A percentile compares a stretch with the other conserved stretches of the same genome.
These are phyloP conservation scores for Zapornia atra DNA, from an alignment of 2,113 vertebrate species.

Conservation along the genomic window DNA sequence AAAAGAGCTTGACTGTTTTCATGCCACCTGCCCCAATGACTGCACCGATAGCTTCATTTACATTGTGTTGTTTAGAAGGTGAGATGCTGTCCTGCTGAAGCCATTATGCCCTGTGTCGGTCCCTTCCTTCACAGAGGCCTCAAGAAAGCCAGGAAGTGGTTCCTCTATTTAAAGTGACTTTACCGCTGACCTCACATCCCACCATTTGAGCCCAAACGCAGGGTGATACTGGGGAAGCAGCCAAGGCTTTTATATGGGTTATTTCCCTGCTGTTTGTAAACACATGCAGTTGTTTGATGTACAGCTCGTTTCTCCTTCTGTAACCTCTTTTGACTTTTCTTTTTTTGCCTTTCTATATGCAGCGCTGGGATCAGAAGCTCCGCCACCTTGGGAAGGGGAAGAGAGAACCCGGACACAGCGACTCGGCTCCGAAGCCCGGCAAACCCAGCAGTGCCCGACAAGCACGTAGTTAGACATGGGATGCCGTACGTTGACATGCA, in stretches of 20 bases:
- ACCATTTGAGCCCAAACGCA: fast-evolving
- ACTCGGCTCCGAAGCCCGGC: slow-evolving; percentile 53
- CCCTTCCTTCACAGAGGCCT: not conserved
- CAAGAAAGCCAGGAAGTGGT: not conserved
- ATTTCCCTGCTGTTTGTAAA: not conserved
- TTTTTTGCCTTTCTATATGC: not conserved
- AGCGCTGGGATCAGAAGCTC: slow-evolving; percentile 85
- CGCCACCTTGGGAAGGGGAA: slow-evolving; percentile 73
- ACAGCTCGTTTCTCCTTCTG: not conserved
- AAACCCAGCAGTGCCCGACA: slow-evolving; percentile 60
- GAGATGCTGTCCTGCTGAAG: not conserved
- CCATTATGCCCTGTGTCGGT: not conserved
- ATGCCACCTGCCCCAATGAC: not conserved
- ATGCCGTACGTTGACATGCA: not conserved
- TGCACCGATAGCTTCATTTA: not conserved
- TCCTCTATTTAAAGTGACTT: not conserved
- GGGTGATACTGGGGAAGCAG: fast-evolving
- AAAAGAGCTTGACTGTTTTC: not conserved
- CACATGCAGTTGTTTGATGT: not conserved
- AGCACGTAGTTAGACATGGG: slow-evolving; percentile 65
- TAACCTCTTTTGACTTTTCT: too few species aligned
- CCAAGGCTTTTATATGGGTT: fast-evolving
- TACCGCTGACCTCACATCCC: not conserved
- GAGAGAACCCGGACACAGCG: slow-evolving; percentile 59
- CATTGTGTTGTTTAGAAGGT: not conserved